These are phyloP conservation scores for Ateles fusciceps DNA, from an alignment of 2,797 vertebrate species.

Conservation along the genomic window DNA sequence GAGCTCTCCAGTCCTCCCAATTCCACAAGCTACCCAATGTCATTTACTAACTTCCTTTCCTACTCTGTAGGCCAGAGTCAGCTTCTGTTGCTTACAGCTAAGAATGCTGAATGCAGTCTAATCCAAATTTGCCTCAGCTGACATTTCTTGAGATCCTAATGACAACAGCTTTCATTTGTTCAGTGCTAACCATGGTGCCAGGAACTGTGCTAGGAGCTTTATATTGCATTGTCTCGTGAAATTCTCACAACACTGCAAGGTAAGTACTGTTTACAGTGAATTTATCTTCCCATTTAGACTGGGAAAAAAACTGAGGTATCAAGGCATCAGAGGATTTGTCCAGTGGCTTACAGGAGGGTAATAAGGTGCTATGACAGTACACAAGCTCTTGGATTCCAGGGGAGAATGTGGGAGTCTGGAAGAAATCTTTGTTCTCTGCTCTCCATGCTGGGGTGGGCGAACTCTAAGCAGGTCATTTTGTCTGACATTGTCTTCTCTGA, in stretches of 20 bases:
- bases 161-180: not conserved
- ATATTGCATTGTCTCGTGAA: not conserved
- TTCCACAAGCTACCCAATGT: not conserved
- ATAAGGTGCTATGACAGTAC: not conserved
- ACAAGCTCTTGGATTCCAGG: not conserved
- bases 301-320: not conserved
- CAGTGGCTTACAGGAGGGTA: not conserved
- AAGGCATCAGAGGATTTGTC: not conserved
- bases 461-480: fast-evolving
- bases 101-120: not conserved
- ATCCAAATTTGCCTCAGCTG: not conserved
- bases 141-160: not conserved
- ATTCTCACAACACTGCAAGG: not conserved
- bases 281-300: not conserved
- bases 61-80: not conserved
- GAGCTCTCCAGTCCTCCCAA: not conserved
- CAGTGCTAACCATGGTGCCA: fast-evolving
- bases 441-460: not conserved
- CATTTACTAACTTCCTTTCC: not conserved
- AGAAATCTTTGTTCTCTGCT: not conserved
- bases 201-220: not conserved
- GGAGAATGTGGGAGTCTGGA: not conserved
- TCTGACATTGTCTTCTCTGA: not conserved
- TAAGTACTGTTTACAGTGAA: not conserved
- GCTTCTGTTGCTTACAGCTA: not conserved